These are phyloP conservation scores for Petrolisthes cinctipes DNA, from an alignment of 2,888 invertebrate species.

Conservation along the genomic window DNA sequence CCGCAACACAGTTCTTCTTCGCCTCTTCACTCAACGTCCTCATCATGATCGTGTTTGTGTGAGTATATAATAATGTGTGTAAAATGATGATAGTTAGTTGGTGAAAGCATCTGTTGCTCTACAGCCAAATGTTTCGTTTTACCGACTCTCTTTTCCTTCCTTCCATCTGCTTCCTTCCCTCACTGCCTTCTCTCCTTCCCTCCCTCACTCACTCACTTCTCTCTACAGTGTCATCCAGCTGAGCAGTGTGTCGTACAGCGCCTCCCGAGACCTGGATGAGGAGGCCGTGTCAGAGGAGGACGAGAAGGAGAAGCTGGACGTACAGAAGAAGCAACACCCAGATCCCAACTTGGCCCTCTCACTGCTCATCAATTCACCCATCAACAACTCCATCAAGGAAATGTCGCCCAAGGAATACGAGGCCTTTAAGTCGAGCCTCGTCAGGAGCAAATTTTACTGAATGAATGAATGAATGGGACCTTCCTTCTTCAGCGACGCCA, in stretches of 20 bases:
- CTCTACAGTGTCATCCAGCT: slow-evolving; percentile 14
- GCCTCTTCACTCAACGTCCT: slow-evolving; percentile 43
- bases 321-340: not conserved
- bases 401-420: slow-evolving; percentile 27
- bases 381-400: not conserved
- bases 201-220: not conserved
- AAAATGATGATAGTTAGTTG: too few relatives aligned
- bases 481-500: too few relatives aligned
- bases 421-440: slow-evolving; percentile 14
- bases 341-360: slow-evolving; percentile 12
- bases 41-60: slow-evolving; percentile 46
- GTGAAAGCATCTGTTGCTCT: too few relatives aligned
- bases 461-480: not conserved
- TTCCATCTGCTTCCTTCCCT: not conserved
- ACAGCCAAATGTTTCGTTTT: too few relatives aligned
- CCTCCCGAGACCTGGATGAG: not conserved
- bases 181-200: not conserved
- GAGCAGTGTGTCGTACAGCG: slow-evolving; percentile 3
- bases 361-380: slow-evolving; percentile 2
- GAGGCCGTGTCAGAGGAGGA: not conserved
- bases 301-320: not conserved
- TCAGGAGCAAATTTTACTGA: not conserved
- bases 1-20: slow-evolving; percentile 54
- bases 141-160: not conserved
- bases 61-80: slow-evolving; percentile 5